Base-by-base conservation (phyloP, 1,140 invertebrate genomes). In the Nautilus pompilius region DNA sequence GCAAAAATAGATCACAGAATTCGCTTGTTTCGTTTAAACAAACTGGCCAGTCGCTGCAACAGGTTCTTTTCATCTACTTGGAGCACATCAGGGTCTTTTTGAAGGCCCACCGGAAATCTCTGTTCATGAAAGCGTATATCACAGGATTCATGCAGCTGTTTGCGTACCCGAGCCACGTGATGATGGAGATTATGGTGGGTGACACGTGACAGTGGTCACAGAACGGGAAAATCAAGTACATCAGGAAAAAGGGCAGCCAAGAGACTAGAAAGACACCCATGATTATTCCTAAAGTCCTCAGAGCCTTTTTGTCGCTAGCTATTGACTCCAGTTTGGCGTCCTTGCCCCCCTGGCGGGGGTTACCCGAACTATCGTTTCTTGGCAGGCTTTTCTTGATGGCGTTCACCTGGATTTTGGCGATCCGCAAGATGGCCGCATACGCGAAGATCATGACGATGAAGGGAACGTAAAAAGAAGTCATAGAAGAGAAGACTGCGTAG, bases 251-350 rank as follows among this genome's bases (percentile, higher is more conserved):
- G 0, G 96, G 97, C 70, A 99, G 84, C 96, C 97, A 99, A 74
- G 95, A 97, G 33, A 94, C 89, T 73, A 99, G 98, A 82, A 99
- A 99, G 69, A 93, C 95, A 55, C 95, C 95, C 91, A 99, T 96
- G 67, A 99, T 98, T 54, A 99, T 88, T 41, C 95, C 96, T 56
- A 99, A 84, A 65, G 98, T 97, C 6, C 97, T 84, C 0, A 95
- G 97, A 0, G 96, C 96, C 55, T 95, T 86, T 76, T 96, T 93
- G 84, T 98, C 95, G 77, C 96, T 95, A 69, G 96, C 95, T 49
- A 95, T 86, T 0, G 94, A 93, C 67, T 97, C 87, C 65, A 92
- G 86, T 81, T 95, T 95, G n/a, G n/a, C n/a, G n/a, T 80, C 96
- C 93, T 61, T 93, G 87, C 76, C 95, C 93, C 0, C 77, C 96